Conservation (phyloP, 2,113 vertebrate species). For the Butorides virescens region DNA sequence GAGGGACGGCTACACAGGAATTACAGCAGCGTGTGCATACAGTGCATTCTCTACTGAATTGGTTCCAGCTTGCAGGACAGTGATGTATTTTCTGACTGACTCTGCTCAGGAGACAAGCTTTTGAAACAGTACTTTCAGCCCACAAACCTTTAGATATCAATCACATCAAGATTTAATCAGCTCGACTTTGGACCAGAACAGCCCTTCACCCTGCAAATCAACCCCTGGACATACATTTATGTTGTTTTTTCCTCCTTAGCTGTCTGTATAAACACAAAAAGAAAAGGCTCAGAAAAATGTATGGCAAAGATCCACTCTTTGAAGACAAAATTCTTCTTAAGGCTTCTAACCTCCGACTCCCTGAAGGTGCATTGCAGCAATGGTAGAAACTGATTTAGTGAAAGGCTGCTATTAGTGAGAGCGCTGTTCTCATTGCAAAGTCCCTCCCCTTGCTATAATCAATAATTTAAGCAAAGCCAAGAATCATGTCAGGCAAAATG, state of each 20-base stretch:
- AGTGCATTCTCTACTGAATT: constrained; percentile 21
- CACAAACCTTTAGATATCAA: constrained; percentile 20
- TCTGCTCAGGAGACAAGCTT: constrained; percentile 58
- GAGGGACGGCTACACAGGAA: constrained; percentile 34
- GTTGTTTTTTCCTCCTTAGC: neutral
- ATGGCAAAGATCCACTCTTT: constrained; percentile 44
- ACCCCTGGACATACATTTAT: neutral
- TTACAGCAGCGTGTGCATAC: constrained; percentile 30
- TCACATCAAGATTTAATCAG: constrained; percentile 27
- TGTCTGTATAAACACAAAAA: neutral
- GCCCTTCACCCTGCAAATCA: neutral
- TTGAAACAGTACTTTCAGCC: constrained; percentile 39
- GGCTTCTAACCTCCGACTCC: constrained; percentile 38
- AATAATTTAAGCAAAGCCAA: constrained; percentile 75
- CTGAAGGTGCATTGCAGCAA: constrained; percentile 52
- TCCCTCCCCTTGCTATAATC: constrained; percentile 69
- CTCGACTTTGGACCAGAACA: constrained; percentile 36
- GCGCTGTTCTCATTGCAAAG: constrained; percentile 58
- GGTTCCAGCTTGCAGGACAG: constrained; percentile 49
- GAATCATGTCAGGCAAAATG: constrained; percentile 67
- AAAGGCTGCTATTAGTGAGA: constrained; percentile 74
- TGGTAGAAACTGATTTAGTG: constrained; percentile 73
- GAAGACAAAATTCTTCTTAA: constrained; percentile 43
- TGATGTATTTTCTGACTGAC: constrained; percentile 55
- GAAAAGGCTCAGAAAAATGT: neutral